Conservation (phyloP, 2,888 invertebrate genomes). For the Neria commutata region DNA sequence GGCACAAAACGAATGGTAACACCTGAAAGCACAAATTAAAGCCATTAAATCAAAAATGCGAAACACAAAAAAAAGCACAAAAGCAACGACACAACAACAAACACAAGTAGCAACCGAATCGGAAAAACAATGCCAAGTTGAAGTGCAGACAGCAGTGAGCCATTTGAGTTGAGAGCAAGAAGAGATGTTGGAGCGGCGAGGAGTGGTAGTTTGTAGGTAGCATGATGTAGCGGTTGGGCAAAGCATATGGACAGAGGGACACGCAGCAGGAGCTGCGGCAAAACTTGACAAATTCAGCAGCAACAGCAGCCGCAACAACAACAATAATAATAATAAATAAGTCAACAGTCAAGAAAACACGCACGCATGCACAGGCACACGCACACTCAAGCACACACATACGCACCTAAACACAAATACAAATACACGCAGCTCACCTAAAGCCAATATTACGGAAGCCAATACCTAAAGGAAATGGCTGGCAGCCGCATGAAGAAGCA, state of each 20-base stretch:
- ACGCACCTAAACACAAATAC: too few relatives aligned
- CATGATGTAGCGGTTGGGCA: too few relatives aligned
- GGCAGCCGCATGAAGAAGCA: too few relatives aligned
- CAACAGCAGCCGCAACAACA: slow-evolving; percentile 33
- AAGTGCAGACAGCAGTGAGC: slow-evolving; percentile 35
- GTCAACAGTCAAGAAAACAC: slow-evolving; percentile 52
- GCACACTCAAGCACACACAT: slow-evolving; percentile 20
- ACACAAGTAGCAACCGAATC: slow-evolving; percentile 23
- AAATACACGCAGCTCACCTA: too few relatives aligned
- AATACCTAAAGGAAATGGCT: too few relatives aligned
- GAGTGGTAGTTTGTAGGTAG: too few relatives aligned
- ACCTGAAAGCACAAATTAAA: slow-evolving; percentile 55
- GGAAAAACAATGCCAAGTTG: slow-evolving; percentile 33
- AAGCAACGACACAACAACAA: slow-evolving; percentile 30
- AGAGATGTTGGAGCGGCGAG: too few relatives aligned
- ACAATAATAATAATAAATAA: slow-evolving; percentile 50
- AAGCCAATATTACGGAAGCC: too few relatives aligned
- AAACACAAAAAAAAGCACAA: slow-evolving; percentile 17
- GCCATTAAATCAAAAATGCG: slow-evolving; percentile 55
- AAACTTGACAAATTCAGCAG: too few relatives aligned
- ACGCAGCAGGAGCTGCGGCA: too few relatives aligned
- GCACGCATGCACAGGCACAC: slow-evolving; percentile 30
- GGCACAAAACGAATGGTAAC: slow-evolving; percentile 23
- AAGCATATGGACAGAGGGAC: too few relatives aligned
- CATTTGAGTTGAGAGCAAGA: slow-evolving; percentile 16